These are phyloP conservation scores for Oreohelix idahoensis DNA, from an alignment of 1,140 invertebrate genomes.

Conservation along the genomic window DNA sequence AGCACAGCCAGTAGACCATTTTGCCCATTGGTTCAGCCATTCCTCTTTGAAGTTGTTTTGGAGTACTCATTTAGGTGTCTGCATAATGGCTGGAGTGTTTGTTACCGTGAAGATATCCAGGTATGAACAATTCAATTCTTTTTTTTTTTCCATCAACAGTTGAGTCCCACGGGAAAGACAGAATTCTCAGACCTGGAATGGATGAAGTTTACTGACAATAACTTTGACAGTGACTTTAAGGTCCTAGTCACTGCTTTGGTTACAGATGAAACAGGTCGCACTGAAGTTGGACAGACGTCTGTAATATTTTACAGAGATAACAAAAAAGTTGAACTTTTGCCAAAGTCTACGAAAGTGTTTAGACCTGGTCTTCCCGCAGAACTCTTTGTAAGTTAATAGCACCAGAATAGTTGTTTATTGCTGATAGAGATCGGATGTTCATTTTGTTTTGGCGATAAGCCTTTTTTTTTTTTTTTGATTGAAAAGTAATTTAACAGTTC, in stretches of 20 bases:
- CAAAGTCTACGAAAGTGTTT: neutral
- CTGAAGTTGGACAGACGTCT: neutral
- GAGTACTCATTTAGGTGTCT: too few species aligned
- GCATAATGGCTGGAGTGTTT: too few species aligned
- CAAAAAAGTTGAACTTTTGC: neutral
- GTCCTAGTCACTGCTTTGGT: slow-evolving; percentile 3
- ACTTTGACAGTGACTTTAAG: neutral
- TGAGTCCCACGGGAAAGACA: neutral
- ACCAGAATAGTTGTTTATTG: too few species aligned
- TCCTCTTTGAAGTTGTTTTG: too few species aligned
- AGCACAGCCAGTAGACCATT: too few species aligned
- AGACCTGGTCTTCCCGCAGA: neutral
- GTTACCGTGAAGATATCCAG: too few species aligned
- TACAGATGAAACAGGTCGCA: slow-evolving; percentile 31
- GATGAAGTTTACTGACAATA: neutral
- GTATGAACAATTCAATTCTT: too few species aligned
- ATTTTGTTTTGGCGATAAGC: too few species aligned
- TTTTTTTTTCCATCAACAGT: neutral
- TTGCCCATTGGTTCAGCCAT: too few species aligned
- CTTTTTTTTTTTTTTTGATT: too few species aligned
- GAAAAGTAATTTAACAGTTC: too few species aligned
- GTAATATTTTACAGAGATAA: neutral
- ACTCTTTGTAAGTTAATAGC: slow-evolving; percentile 29
- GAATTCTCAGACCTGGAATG: slow-evolving; percentile 10
- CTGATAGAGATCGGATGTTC: too few species aligned